A percentile compares a stretch with the other conserved stretches of the same genome.
phyloP scores from a whole-genome alignment of 92 coral and sea anemone genomes.

The Paragorgia papillata region DNA sequence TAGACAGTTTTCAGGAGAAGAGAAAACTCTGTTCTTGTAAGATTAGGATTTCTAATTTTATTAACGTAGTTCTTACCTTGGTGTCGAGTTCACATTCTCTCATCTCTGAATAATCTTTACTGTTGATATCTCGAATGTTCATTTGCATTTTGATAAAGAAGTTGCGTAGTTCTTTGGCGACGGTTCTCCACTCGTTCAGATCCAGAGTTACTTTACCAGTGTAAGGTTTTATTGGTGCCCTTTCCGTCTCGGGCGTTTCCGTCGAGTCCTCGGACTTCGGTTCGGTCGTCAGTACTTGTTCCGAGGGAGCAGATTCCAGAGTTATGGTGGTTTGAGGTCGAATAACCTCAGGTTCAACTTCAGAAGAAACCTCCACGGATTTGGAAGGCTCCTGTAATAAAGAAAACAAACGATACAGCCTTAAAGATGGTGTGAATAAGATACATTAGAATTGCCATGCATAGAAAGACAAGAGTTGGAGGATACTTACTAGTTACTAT shows the following conservation, averaged over 20 bases:
- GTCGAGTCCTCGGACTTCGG: neutral
- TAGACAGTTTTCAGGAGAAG: no score
- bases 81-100: slow-evolving; percentile 42
- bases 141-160: slow-evolving; percentile 26
- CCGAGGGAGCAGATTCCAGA: slow-evolving; percentile 21
- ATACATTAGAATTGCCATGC: no score
- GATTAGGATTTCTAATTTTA: no score
- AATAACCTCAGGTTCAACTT: slow-evolving; percentile 8
- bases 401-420: neutral
- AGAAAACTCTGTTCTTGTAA: no score
- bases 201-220: slow-evolving; percentile 30
- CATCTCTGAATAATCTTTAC: slow-evolving; percentile 24
- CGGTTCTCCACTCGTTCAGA: slow-evolving; percentile 26
- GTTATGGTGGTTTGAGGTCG: neutral
- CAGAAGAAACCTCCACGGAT: neutral
- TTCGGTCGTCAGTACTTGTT: neutral
- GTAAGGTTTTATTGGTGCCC: slow-evolving; percentile 4
- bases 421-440: no score
- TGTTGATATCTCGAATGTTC: slow-evolving; percentile 36
- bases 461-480: no score
- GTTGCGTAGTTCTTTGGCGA: slow-evolving; percentile 9
- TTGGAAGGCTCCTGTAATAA: neutral
- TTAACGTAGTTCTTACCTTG: slow-evolving; percentile 7
- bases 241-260: neutral
- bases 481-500: no score